Conservation (phyloP, 2,113 vertebrate genomes). For the Notechis scutatus region DNA sequence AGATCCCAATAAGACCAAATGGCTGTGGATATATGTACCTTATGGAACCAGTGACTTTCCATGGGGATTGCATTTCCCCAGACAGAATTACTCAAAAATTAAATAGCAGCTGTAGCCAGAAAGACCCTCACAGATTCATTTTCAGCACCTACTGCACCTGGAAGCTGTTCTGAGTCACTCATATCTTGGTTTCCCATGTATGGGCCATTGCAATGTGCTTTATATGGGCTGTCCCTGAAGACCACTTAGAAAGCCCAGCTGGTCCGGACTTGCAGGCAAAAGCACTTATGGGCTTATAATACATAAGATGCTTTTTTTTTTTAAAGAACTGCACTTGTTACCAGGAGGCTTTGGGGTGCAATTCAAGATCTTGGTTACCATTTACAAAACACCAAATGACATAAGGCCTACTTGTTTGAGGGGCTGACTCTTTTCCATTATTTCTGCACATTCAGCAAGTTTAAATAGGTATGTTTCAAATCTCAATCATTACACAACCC, state of each 20-base stretch:
- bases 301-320: not conserved
- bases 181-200: not conserved
- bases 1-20: not conserved
- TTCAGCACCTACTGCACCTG: not conserved
- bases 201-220: not conserved
- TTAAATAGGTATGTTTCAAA: not conserved
- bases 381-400: not conserved
- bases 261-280: not conserved
- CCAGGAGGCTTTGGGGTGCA: not conserved
- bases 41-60: not conserved
- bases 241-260: not conserved
- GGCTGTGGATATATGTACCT: not conserved
- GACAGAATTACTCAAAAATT: not conserved
- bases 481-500: not conserved
- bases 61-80: not conserved
- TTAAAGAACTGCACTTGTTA: not conserved
- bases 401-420: not conserved
- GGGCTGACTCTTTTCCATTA: not conserved
- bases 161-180: not conserved
- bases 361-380: not conserved
- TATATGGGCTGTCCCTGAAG: not conserved
- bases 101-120: not conserved
- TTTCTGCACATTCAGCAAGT: not conserved
- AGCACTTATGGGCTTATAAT: not conserved
- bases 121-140: not conserved